These are phyloP conservation scores for Cydia pomonella DNA, from an alignment of 1,140 invertebrate genomes.

Conservation along the genomic window DNA sequence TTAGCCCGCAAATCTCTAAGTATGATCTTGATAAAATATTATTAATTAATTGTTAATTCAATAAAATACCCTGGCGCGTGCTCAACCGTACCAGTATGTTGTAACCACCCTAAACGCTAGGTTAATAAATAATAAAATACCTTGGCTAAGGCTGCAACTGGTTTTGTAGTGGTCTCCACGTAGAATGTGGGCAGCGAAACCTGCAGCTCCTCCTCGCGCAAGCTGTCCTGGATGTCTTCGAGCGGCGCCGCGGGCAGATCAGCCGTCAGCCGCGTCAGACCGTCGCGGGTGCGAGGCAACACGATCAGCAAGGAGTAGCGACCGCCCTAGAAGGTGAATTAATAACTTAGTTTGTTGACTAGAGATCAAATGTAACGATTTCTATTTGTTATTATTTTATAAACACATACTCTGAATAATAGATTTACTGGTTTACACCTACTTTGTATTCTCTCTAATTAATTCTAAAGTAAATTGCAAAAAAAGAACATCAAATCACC, in stretches of 20 bases:
- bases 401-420: background rate
- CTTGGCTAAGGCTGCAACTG: slow-evolving; percentile 76
- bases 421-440: too few relatives aligned
- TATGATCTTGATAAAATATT: too few relatives aligned
- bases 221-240: slow-evolving; percentile 64
- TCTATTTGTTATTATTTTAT: background rate
- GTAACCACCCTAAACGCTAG: background rate
- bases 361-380: background rate
- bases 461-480: too few relatives aligned
- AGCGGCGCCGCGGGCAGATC: slow-evolving; percentile 72
- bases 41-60: too few relatives aligned
- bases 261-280: slow-evolving; percentile 71
- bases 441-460: too few relatives aligned
- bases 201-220: slow-evolving; percentile 64
- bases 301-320: slow-evolving; percentile 81
- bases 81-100: too few relatives aligned
- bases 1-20: too few relatives aligned
- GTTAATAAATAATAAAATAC: slow-evolving; percentile 48
- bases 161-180: slow-evolving; percentile 78
- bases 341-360: background rate
- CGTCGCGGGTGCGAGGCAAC: slow-evolving; percentile 79
- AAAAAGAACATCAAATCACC: too few relatives aligned
- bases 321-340: slow-evolving; percentile 70
- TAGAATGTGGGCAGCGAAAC: slow-evolving; percentile 74
- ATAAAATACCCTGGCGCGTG: too few relatives aligned